phyloP scores from a whole-genome alignment of 2,113 vertebrate species.

The Artemisiospiza belli region DNA sequence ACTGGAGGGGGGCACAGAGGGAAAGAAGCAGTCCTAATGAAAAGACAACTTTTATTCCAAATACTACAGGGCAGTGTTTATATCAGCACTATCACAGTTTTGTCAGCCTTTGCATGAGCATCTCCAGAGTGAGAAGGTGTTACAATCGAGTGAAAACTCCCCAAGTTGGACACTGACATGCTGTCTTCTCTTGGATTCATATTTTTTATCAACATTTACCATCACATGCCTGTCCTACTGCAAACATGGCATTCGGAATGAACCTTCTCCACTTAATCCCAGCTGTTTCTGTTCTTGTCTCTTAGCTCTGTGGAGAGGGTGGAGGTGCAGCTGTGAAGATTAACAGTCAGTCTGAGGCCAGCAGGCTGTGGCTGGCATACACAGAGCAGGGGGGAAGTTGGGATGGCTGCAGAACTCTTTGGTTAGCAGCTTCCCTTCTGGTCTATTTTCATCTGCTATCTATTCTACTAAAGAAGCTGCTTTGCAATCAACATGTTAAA shows the following conservation, averaged over 20 bases:
- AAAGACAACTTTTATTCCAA: neutral
- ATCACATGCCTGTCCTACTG: neutral
- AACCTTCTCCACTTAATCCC: neutral
- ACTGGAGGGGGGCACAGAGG: neutral
- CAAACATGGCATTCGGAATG: neutral
- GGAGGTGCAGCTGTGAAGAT: neutral
- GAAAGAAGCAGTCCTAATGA: neutral
- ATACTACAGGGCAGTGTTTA: neutral
- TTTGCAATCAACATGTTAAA: neutral
- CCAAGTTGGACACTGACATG: neutral
- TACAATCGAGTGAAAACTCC: neutral
- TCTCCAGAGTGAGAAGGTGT: neutral
- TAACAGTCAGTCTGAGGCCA: neutral
- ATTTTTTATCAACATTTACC: neutral
- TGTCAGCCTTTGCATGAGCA: neutral
- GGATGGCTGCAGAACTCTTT: neutral
- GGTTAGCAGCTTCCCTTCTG: neutral
- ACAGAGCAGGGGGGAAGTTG: neutral
- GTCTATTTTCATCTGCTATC: neutral
- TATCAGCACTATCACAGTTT: neutral
- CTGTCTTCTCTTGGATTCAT: neutral
- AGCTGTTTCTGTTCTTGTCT: neutral
- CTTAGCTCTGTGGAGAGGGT: neutral
- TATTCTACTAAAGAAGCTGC: neutral
- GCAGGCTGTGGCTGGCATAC: neutral